Conservation (phyloP, 2,113 vertebrate species). For the Seriola rivoliana region DNA sequence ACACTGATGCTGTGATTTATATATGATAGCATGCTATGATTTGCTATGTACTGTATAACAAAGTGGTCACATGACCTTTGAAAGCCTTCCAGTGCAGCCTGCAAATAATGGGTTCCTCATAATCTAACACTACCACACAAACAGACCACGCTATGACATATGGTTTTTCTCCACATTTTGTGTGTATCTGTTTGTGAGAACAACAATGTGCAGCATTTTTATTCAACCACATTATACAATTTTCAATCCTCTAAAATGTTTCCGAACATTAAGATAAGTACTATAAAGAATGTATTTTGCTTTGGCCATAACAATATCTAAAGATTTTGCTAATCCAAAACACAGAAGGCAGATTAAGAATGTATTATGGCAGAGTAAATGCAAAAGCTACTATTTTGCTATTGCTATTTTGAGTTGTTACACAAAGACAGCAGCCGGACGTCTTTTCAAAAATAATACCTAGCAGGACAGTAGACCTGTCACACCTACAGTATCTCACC, state of each 20-base stretch:
- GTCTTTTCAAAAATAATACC: background rate
- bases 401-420: background rate
- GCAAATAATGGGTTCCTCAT: background rate
- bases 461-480: background rate
- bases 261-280: background rate
- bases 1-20: background rate
- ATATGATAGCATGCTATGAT: too few species aligned
- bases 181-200: background rate
- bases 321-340: background rate
- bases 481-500: conserved; percentile 2
- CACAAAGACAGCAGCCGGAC: too few species aligned
- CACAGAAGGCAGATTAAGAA: background rate
- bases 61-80: background rate
- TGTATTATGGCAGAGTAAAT: background rate
- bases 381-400: background rate
- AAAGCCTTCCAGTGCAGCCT: background rate
- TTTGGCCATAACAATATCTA: background rate
- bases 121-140: background rate
- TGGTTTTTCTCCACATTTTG: background rate
- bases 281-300: background rate
- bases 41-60: background rate
- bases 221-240: background rate
- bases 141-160: background rate
- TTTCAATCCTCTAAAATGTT: background rate
- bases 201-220: background rate